phyloP scores from a whole-genome alignment of 1,140 invertebrate genomes.

The Formica exsecta region DNA sequence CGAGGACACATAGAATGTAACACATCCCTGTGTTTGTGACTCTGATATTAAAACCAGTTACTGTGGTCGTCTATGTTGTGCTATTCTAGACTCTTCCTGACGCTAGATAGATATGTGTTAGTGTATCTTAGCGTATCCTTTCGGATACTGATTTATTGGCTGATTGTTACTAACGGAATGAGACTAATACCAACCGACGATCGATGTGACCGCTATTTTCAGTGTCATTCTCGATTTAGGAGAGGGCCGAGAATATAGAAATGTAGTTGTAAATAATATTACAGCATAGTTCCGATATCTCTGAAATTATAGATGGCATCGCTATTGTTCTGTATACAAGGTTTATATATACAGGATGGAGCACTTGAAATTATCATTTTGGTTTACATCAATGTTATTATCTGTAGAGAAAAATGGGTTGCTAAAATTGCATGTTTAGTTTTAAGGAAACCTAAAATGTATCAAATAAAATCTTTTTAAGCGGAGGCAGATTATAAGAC shows the following conservation, averaged over 20 bases:
- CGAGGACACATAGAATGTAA: conserved; percentile 1
- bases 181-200: conserved; percentile 39
- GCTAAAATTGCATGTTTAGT: no score
- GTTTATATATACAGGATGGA: no score
- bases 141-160: conserved; percentile 34
- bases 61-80: conserved; percentile 4
- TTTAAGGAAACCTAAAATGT: no score
- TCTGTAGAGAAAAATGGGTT: no score
- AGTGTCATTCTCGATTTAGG: conserved; percentile 39
- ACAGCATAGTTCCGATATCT: neutral
- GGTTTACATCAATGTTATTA: no score
- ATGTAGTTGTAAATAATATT: conserved; percentile 15
- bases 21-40: neutral
- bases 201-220: conserved; percentile 44
- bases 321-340: neutral
- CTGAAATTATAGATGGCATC: neutral
- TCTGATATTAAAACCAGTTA: conserved; percentile 11
- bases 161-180: conserved; percentile 60
- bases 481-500: no score
- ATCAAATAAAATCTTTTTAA: no score
- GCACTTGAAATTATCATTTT: no score
- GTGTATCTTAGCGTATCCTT: neutral
- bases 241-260: conserved; percentile 2
- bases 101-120: conserved; percentile 20
- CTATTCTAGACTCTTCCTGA: conserved; percentile 6